Conservation (phyloP, 2,888 invertebrate species). For the Perizoma affinitatum region DNA sequence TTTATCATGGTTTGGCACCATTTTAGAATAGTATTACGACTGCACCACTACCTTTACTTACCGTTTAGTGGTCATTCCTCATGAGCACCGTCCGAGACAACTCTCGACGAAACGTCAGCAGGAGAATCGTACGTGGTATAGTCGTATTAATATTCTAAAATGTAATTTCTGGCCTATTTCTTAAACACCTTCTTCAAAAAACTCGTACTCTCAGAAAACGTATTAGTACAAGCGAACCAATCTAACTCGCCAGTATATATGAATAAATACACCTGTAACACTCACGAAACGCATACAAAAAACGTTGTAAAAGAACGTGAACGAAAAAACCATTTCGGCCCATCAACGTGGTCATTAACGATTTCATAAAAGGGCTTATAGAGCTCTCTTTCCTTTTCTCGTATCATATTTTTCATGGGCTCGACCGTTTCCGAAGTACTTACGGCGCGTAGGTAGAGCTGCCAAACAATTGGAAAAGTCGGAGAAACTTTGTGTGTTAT, state of each 20-base stretch:
- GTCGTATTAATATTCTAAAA: no score
- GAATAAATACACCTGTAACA: slow-evolving; percentile 39
- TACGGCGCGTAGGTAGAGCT: slow-evolving; percentile 44
- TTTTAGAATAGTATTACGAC: no score
- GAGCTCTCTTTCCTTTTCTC: slow-evolving; percentile 67
- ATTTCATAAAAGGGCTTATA: slow-evolving; percentile 78
- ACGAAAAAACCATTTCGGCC: slow-evolving; percentile 60
- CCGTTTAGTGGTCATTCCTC: no score
- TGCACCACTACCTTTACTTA: no score
- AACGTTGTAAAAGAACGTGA: slow-evolving; percentile 54
- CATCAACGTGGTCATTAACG: slow-evolving; percentile 75
- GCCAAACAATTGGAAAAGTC: slow-evolving; percentile 14
- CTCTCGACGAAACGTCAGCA: no score
- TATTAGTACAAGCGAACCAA: slow-evolving; percentile 12
- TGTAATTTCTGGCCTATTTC: neutral
- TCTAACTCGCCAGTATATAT: slow-evolving; percentile 25
- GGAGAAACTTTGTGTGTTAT: neutral
- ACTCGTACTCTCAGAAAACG: slow-evolving; percentile 1
- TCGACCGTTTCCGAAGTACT: slow-evolving; percentile 69
- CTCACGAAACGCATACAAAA: slow-evolving; percentile 55
- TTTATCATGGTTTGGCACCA: no score
- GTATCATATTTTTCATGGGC: slow-evolving; percentile 74
- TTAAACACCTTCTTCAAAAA: slow-evolving; percentile 1
- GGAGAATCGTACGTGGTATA: no score
- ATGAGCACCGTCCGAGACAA: no score